Base-by-base conservation (phyloP, 2,113 vertebrate genomes). In the Catharus minimus region DNA sequence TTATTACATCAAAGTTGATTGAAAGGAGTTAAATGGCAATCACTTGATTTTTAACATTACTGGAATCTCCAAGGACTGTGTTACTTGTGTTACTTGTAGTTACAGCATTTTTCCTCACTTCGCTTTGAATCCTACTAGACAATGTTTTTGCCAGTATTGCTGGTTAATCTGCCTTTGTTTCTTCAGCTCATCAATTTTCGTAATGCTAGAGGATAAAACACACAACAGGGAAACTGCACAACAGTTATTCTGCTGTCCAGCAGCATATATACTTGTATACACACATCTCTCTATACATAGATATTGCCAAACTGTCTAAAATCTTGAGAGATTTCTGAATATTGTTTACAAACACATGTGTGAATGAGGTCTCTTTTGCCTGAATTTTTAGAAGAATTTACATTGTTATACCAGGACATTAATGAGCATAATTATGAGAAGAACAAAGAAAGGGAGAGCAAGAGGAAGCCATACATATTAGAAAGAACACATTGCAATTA, bases 1-100 rank as follows among this genome's bases (percentile, higher is more conserved):
- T 78, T 73, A 90, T 90, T 92, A 84, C 86, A 66, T 89, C 50
- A 91, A 75, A 86, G 43, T 73, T 93, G 90, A 95, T 95, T 93
- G 95, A 95, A 95, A 90, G 77, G 62, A 93, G 73, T 95, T 93
- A 94, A 95, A 75, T 44, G 80, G 72, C 77, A 95, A 92, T 71
- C 77, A 62, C 91, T 84, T 74, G 64, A 81, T 90, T 96, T 95
- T 95, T 93, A 96, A 73, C 13, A 2, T 66, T 69, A 83, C 22
- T 60, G 68, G 72, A 74, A 87, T 94, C 95, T 94, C 94, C 11
- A 8, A 95, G 75, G 92, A 80, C n/a, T 73, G 20, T 80, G 86
- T 90, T 89, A 81, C 88, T 90, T 87, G 20, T 83, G 88, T 90
- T 89, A 81, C 88, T 90, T 87, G 83, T 87, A 94, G 91, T 95